These are phyloP conservation scores for Brachionus sp. DNA, from an alignment of 1,140 invertebrate species.

Conservation along the genomic window DNA sequence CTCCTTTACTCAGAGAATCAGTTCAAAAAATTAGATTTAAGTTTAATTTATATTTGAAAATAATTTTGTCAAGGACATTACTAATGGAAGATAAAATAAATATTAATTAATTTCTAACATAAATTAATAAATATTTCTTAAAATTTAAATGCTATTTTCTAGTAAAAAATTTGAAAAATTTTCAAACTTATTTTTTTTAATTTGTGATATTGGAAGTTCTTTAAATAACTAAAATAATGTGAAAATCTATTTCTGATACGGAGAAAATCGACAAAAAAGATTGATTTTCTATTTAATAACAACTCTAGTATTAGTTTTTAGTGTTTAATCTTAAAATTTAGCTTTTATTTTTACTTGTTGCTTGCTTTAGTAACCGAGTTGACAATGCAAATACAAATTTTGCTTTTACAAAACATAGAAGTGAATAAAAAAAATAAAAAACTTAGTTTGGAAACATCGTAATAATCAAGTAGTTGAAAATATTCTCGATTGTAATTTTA, in stretches of 20 bases:
- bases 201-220: not conserved
- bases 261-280: not conserved
- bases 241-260: not conserved
- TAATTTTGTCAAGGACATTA: too few relatives aligned
- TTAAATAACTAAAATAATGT: not conserved
- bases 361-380: not conserved
- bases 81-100: too few relatives aligned
- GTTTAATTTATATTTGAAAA: too few relatives aligned
- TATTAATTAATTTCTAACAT: too few relatives aligned
- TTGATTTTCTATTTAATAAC: not conserved
- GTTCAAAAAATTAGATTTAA: too few relatives aligned
- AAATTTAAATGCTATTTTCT: too few relatives aligned
- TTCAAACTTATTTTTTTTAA: too few relatives aligned
- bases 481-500: not conserved
- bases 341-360: not conserved
- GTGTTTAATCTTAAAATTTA: not conserved
- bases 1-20: too few relatives aligned
- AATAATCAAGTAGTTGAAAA: not conserved
- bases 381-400: not conserved
- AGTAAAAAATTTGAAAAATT: too few relatives aligned
- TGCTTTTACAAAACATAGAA: not conserved
- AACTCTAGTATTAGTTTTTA: not conserved
- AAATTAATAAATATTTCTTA: too few relatives aligned
- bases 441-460: not conserved
- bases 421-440: not conserved